A percentile compares a stretch with the other conserved stretches of the same genome.
Evolutionary conservation across 2,797 vertebrate species (phyloP).

Genomic region (Lycodopsis pacificus): DNA sequence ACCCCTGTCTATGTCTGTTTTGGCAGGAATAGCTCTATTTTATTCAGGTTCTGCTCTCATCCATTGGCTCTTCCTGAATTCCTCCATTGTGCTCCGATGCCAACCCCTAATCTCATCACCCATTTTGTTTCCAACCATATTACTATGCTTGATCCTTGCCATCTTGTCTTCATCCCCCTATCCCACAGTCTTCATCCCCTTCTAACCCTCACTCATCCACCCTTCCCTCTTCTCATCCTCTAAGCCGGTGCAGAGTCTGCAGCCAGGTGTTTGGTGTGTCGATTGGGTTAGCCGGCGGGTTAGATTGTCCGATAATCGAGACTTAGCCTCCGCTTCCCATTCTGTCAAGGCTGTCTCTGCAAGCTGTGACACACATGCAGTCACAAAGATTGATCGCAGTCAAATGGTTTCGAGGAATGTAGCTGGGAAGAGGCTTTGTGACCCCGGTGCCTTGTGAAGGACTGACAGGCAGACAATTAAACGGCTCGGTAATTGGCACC

Average conservation of each 20-base stretch:
- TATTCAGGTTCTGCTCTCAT: constrained; percentile 13
- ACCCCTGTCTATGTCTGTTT: neutral
- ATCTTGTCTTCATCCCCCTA: constrained; percentile 43
- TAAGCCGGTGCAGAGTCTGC: constrained; percentile 37
- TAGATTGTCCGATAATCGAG: constrained; percentile 48
- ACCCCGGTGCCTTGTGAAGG: constrained; percentile 39
- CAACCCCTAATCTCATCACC: constrained; percentile 34
- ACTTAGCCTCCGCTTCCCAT: constrained; percentile 2
- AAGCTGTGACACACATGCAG: constrained; percentile 12
- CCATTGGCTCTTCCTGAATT: constrained; percentile 27
- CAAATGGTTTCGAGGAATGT: constrained; percentile 35
- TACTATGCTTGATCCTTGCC: constrained; percentile 35
- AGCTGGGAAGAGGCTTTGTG: constrained; percentile 21
- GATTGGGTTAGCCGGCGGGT: constrained; percentile 40
- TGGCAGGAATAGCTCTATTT: constrained; percentile 8
- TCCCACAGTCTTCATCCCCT: constrained; percentile 26
- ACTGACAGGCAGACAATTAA: constrained; percentile 31
- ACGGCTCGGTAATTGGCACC: constrained; percentile 39
- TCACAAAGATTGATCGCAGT: constrained; percentile 28
- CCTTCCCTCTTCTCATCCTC: constrained; percentile 38
- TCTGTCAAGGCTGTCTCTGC: constrained; percentile 13
- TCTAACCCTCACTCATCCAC: constrained; percentile 15
- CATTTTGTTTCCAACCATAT: constrained; percentile 32
- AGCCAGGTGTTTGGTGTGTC: constrained; percentile 39
- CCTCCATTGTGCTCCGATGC: constrained; percentile 14